Evolutionary conservation across 2,113 vertebrate species (phyloP).

Genomic region (Microtus pennsylvanicus): DNA sequence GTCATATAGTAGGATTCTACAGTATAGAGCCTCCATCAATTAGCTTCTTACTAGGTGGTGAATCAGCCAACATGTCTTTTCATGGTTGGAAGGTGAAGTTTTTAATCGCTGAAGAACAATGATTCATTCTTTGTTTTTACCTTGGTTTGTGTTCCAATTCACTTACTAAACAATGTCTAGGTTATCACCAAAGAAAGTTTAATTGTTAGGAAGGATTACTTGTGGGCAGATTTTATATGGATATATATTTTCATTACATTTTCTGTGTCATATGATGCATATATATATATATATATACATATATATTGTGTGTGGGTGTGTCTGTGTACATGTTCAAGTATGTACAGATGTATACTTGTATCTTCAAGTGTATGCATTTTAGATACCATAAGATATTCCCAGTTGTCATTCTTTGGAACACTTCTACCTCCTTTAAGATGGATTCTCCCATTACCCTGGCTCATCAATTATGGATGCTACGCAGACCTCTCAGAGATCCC

Average conservation of each 20-base stretch:
- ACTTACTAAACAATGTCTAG: background rate
- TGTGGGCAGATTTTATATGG: background rate
- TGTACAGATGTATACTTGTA: background rate
- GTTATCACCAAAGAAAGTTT: background rate
- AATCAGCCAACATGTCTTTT: background rate
- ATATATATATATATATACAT: too few relatives aligned
- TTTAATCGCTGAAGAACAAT: background rate
- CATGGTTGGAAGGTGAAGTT: background rate
- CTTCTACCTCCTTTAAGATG: too few relatives aligned
- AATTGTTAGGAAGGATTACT: background rate
- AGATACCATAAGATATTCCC: too few relatives aligned
- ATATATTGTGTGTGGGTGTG: background rate
- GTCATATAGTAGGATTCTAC: background rate
- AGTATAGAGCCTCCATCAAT: too few relatives aligned
- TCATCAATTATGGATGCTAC: background rate
- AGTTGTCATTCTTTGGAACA: background rate
- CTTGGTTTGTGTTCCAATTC: background rate
- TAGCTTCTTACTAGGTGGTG: background rate
- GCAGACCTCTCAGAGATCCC: background rate
- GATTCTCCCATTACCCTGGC: background rate
- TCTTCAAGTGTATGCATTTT: background rate
- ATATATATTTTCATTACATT: background rate
- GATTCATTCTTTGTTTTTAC: too few relatives aligned
- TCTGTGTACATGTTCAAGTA: background rate
- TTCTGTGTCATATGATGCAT: background rate